Evolutionary conservation across 2,888 invertebrate genomes (phyloP).

Genomic region (Epinotia nisella): DNA sequence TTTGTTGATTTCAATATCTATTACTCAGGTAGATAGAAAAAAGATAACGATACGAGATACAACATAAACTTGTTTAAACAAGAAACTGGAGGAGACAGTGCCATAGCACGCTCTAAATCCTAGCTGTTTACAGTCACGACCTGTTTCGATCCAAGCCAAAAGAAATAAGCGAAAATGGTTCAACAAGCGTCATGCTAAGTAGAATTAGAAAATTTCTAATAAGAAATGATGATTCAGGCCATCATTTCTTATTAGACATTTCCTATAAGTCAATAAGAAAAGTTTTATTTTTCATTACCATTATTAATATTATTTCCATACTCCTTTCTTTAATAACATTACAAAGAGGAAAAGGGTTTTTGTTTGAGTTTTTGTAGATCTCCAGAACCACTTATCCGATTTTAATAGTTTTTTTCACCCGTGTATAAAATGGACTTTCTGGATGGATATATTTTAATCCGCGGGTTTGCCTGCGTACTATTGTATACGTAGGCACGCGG

Average conservation of each 20-base stretch:
- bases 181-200: background rate
- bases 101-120: constrained; percentile 68
- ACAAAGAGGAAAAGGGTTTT: too few relatives aligned
- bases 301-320: too few relatives aligned
- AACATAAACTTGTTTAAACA: constrained; percentile 70
- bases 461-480: too few relatives aligned
- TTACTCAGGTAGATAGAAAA: constrained; percentile 1
- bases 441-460: too few relatives aligned
- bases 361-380: too few relatives aligned
- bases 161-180: constrained; percentile 28
- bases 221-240: background rate
- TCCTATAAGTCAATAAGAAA: background rate
- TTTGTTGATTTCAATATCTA: background rate
- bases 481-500: too few relatives aligned
- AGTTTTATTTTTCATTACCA: background rate
- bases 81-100: constrained; percentile 62
- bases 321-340: too few relatives aligned
- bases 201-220: background rate
- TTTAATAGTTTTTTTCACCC: too few relatives aligned
- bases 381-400: too few relatives aligned
- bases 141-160: constrained; percentile 52
- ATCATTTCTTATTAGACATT: too few relatives aligned
- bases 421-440: too few relatives aligned
- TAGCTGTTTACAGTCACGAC: constrained; percentile 66
- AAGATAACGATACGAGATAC: constrained; percentile 15